A percentile compares a stretch with the other conserved stretches of the same genome.
phyloP scores from a whole-genome alignment of 2,113 vertebrate species.

The Tonatia bakeri region DNA sequence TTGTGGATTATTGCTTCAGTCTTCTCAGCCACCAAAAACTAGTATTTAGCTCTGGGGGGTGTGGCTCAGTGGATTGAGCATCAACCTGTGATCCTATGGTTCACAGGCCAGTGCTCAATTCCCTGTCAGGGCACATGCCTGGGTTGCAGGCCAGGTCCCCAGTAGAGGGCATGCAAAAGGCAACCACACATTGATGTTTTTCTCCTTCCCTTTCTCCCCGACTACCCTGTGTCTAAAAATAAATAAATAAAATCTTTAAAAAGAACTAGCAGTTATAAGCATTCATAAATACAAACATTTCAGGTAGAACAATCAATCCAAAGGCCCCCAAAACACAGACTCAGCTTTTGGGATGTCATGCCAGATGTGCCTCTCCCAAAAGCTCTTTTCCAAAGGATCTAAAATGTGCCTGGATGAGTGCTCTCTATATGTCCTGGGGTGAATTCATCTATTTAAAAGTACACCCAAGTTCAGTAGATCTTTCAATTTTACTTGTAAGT shows the following conservation, averaged over 20 bases:
- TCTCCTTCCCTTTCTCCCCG: no score
- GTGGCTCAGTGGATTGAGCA: no score
- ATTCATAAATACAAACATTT: not conserved
- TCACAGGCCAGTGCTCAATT: no score
- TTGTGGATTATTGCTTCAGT: not conserved
- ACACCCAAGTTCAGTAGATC: not conserved
- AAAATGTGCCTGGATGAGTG: not conserved
- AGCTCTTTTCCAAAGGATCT: not conserved
- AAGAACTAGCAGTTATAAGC: not conserved
- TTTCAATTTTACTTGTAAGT: not conserved
- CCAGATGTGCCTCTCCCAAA: not conserved
- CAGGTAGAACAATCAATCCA: not conserved
- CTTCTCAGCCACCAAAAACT: not conserved
- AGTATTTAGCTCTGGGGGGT: not conserved
- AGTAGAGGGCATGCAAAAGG: no score
- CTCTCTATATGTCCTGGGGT: not conserved
- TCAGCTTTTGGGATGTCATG: not conserved
- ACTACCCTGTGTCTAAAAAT: no score
- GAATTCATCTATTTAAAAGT: not conserved
- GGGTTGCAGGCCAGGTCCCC: no score
- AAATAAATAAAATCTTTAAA: no score
- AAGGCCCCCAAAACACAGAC: not conserved
- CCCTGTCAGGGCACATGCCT: no score
- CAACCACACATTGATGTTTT: no score
- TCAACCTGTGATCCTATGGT: no score